phyloP scores from a whole-genome alignment of 2,113 vertebrate genomes.

The Aspidoscelis tigris region DNA sequence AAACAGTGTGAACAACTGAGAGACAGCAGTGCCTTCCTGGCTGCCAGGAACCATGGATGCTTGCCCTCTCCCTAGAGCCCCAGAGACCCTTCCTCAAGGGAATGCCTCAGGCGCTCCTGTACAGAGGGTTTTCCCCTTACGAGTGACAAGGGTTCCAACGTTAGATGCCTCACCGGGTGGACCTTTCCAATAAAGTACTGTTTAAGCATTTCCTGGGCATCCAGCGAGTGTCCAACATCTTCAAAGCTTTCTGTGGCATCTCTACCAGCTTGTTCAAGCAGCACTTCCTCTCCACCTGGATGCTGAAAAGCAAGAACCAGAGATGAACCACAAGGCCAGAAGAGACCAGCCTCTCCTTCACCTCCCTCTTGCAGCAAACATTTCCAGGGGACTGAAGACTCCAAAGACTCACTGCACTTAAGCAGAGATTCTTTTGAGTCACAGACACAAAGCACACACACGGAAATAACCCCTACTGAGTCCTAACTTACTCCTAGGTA shows the following conservation, averaged over 20 bases:
- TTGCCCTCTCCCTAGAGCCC: neutral
- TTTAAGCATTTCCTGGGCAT: slow-evolving; percentile 93
- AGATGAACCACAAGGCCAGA: slow-evolving; percentile 15
- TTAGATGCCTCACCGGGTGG: slow-evolving; percentile 81
- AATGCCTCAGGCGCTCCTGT: neutral
- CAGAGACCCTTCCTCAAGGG: neutral
- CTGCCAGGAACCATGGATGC: too few relatives aligned
- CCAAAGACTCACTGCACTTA: neutral
- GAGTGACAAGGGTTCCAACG: too few relatives aligned
- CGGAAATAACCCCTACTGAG: neutral
- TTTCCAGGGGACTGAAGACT: too few relatives aligned
- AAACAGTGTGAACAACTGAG: neutral
- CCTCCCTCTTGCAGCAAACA: too few relatives aligned
- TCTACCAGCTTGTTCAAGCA: slow-evolving; percentile 89
- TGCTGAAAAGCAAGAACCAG: slow-evolving; percentile 79
- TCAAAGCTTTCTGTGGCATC: slow-evolving; percentile 96
- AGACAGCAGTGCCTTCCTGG: too few relatives aligned
- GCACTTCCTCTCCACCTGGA: slow-evolving; percentile 93
- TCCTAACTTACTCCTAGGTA: neutral
- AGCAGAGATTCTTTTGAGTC: neutral
- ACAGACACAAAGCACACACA: neutral
- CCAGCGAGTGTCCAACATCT: slow-evolving; percentile 92
- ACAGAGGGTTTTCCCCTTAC: too few relatives aligned
- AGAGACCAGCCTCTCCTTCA: neutral
- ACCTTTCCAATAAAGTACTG: slow-evolving; percentile 91